Percentiles rank a stretch among this genome's conserved stretches.
Conservation (phyloP, 2,888 invertebrate genomes). For the Tetramorium bicarinatum region DNA sequence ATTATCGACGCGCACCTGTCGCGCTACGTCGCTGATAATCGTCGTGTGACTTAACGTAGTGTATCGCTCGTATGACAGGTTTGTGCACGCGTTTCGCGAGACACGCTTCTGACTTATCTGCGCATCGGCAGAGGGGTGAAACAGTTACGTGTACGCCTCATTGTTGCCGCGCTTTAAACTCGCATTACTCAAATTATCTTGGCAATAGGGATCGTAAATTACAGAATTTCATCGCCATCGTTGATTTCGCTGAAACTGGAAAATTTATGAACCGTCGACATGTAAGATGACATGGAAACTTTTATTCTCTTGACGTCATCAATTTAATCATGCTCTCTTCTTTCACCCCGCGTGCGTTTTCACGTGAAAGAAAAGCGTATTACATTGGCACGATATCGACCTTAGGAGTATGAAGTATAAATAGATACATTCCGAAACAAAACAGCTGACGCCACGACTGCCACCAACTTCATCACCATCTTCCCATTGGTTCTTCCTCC, state of each 20-base stretch:
- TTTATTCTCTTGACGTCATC: not conserved
- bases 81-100: constrained; percentile 62
- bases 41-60: constrained; percentile 78
- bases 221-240: constrained; percentile 42
- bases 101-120: constrained; percentile 61
- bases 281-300: not conserved
- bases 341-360: not conserved
- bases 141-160: constrained; percentile 53
- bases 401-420: constrained; percentile 78
- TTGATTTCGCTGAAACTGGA: constrained; percentile 33
- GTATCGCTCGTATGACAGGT: constrained; percentile 75
- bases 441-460: constrained; percentile 85
- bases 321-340: not conserved
- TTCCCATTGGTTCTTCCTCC: constrained; percentile 59
- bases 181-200: constrained; percentile 49
- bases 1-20: constrained; percentile 82
- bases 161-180: constrained; percentile 71
- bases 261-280: constrained; percentile 25
- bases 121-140: constrained; percentile 32
- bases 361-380: constrained; percentile 30
- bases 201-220: constrained; percentile 38
- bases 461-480: constrained; percentile 73
- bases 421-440: constrained; percentile 81
- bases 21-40: constrained; percentile 79
- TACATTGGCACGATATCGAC: constrained; percentile 76